Conservation (phyloP, 2,888 invertebrate species). For the Melieria omissa region DNA sequence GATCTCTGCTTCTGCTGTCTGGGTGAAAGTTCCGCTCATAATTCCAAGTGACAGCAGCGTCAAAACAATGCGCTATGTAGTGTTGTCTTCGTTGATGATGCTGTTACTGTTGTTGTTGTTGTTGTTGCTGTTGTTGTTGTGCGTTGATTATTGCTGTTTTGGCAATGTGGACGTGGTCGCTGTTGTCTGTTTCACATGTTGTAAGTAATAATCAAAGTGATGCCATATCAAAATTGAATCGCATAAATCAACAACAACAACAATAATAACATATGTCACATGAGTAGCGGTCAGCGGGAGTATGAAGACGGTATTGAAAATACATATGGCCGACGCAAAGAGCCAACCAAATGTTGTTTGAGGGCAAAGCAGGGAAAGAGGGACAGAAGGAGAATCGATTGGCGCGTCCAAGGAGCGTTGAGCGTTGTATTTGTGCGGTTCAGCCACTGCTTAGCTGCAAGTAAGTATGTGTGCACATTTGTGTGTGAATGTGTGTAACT, state of each 20-base stretch:
- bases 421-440: too few relatives aligned
- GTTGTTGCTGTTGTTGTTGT: slow-evolving; percentile 27
- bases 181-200: slow-evolving; percentile 11
- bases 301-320: too few relatives aligned
- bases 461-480: slow-evolving; percentile 19
- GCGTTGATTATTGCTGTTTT: too few relatives aligned
- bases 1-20: slow-evolving; percentile 4
- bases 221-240: slow-evolving; percentile 16
- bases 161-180: too few relatives aligned
- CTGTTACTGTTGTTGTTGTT: slow-evolving; percentile 45
- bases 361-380: too few relatives aligned
- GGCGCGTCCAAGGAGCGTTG: too few relatives aligned
- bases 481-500: neutral
- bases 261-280: neutral
- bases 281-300: too few relatives aligned
- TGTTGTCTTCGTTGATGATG: slow-evolving; percentile 33
- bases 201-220: neutral
- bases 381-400: too few relatives aligned
- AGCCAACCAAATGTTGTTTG: too few relatives aligned
- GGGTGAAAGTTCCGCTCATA: slow-evolving; percentile 11
- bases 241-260: slow-evolving; percentile 17
- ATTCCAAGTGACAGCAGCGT: too few relatives aligned
- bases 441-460: neutral
- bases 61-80: too few relatives aligned
- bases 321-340: too few relatives aligned